Conservation (phyloP, 2,797 vertebrate species). For the Parotocinclus haroldoi region DNA sequence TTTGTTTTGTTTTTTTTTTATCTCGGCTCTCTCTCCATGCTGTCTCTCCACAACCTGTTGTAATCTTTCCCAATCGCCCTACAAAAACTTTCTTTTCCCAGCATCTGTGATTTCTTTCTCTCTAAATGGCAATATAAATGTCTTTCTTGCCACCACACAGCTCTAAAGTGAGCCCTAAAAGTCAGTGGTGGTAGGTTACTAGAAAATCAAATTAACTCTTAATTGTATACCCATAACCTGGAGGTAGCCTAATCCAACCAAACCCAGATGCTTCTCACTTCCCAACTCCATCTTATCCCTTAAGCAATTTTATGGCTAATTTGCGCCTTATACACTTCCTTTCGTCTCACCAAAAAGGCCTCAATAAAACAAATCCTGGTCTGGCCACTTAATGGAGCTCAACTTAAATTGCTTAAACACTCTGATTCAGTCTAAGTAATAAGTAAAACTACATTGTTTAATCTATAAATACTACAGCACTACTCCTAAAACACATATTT, state of each 20-base stretch:
- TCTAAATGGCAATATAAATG: slow-evolving; percentile 67
- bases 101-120: slow-evolving; percentile 50
- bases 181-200: slow-evolving; percentile 74
- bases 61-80: too few species aligned
- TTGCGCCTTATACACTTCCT: slow-evolving; percentile 71
- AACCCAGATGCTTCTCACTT: slow-evolving; percentile 53
- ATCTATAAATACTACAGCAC: too few species aligned
- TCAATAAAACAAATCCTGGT: slow-evolving; percentile 73
- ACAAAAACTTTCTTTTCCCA: not conserved
- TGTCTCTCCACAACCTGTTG: not conserved
- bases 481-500: too few species aligned
- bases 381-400: slow-evolving; percentile 51
- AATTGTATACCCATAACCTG: slow-evolving; percentile 71
- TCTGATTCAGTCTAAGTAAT: too few species aligned
- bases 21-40: not conserved
- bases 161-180: slow-evolving; percentile 57
- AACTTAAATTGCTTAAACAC: too few species aligned
- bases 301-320: slow-evolving; percentile 82
- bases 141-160: slow-evolving; percentile 67
- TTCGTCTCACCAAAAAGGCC: slow-evolving; percentile 74
- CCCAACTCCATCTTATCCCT: slow-evolving; percentile 76
- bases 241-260: slow-evolving; percentile 69
- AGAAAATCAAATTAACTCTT: slow-evolving; percentile 83
- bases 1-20: not conserved
- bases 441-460: too few species aligned